Evolutionary conservation across 2,797 vertebrate species (phyloP).

Genomic region (Spondyliosoma cantharus): DNA sequence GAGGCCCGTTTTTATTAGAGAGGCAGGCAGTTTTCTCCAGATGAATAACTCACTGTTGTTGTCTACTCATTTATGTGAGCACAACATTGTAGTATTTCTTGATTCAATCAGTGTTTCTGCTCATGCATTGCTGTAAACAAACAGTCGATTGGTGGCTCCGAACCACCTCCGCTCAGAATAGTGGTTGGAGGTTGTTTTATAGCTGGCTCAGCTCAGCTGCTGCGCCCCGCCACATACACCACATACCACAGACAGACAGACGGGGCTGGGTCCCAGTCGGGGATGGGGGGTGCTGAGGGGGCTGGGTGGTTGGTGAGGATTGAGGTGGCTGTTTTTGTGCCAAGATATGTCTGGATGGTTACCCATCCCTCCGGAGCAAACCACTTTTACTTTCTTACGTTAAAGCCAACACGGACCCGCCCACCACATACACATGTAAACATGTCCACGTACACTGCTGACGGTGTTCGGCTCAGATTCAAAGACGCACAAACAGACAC

Average conservation of each 20-base stretch:
- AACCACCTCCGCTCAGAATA: constrained; percentile 45
- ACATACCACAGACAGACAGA: constrained; percentile 74
- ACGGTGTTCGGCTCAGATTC: background rate
- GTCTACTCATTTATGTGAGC: constrained; percentile 8
- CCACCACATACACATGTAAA: constrained; percentile 29
- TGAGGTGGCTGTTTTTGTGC: constrained; percentile 25
- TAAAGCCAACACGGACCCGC: background rate
- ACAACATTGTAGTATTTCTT: constrained; percentile 5
- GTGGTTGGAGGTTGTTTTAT: constrained; percentile 63
- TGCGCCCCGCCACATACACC: constrained; percentile 63
- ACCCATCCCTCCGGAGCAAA: constrained; percentile 11
- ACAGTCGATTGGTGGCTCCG: constrained; percentile 1
- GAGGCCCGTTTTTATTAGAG: constrained; percentile 1
- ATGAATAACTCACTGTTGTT: constrained; percentile 29
- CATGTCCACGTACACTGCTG: constrained; percentile 3
- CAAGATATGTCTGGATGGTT: constrained; percentile 18
- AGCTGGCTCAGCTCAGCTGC: constrained; percentile 70
- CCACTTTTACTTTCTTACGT: constrained; percentile 12
- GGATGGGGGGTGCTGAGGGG: constrained; percentile 24
- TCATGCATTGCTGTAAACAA: constrained; percentile 20
- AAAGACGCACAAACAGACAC: constrained; percentile 58
- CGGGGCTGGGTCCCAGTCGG: constrained; percentile 61
- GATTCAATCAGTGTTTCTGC: background rate
- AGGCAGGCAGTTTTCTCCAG: constrained; percentile 6
- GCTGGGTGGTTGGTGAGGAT: constrained; percentile 41